phyloP scores from a whole-genome alignment of 2,113 vertebrate species.

The Motacilla alba region DNA sequence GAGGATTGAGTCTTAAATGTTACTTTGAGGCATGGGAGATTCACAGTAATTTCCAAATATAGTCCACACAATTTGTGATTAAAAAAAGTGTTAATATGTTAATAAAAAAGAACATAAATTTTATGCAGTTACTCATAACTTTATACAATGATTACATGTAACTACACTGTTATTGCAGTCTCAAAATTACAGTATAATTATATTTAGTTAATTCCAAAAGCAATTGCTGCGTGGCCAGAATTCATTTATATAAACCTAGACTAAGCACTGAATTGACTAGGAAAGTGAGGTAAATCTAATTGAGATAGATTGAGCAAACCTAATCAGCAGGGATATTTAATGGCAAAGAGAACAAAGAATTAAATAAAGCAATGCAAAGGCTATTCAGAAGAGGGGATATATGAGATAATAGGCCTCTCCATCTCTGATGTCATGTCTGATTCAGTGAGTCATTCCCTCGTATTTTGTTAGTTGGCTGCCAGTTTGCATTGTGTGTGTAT shows the following conservation, averaged over 20 bases:
- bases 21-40: neutral
- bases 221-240: conserved; percentile 43
- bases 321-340: conserved; percentile 58
- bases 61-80: neutral
- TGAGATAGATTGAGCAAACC: conserved; percentile 60
- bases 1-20: neutral
- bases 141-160: conserved; percentile 42
- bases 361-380: conserved; percentile 49
- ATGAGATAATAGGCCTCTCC: conserved; percentile 38
- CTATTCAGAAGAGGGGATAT: conserved; percentile 32
- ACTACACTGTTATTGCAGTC: conserved; percentile 48
- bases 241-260: conserved; percentile 56
- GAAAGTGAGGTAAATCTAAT: conserved; percentile 64
- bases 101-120: conserved; percentile 13
- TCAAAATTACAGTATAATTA: conserved; percentile 47
- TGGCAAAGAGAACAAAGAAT: conserved; percentile 56
- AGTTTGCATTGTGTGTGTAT: neutral
- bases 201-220: conserved; percentile 53
- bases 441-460: neutral
- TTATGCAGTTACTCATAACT: conserved; percentile 26
- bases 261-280: conserved; percentile 44
- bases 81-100: neutral
- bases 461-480: neutral
- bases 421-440: conserved; percentile 33
- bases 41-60: neutral